Conservation (phyloP, 2,797 vertebrate species). For the Neosilurus hyrtlii region DNA sequence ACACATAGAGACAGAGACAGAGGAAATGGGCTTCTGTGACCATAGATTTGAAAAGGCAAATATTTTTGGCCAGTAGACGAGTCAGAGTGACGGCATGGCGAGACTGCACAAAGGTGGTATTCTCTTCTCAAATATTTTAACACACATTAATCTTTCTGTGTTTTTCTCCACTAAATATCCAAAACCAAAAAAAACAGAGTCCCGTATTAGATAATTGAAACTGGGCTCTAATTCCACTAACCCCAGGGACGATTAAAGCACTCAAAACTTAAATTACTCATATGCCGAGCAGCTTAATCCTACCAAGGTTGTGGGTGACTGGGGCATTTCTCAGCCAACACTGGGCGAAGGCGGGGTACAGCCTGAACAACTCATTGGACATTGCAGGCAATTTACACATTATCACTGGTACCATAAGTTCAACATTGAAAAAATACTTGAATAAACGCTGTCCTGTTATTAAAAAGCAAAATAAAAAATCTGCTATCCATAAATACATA, state of each 20-base stretch:
- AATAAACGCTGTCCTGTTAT: background rate
- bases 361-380: no score
- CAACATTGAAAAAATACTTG: background rate
- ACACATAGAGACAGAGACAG: background rate
- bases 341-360: no score
- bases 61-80: constrained; percentile 37
- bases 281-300: no score
- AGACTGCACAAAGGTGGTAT: background rate
- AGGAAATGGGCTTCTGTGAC: background rate
- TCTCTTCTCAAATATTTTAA: background rate
- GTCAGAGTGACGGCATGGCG: background rate
- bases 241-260: background rate
- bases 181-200: background rate
- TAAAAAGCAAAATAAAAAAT: background rate
- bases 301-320: no score
- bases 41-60: constrained; percentile 33
- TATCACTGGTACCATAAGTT: background rate
- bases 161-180: background rate
- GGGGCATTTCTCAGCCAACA: no score
- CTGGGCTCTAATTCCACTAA: background rate
- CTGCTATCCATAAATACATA: background rate
- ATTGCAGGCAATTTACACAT: background rate
- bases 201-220: background rate
- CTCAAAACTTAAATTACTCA: no score
- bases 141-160: background rate